Base-by-base conservation (phyloP, 2,797 vertebrate genomes). In the Semotilus atromaculatus region DNA sequence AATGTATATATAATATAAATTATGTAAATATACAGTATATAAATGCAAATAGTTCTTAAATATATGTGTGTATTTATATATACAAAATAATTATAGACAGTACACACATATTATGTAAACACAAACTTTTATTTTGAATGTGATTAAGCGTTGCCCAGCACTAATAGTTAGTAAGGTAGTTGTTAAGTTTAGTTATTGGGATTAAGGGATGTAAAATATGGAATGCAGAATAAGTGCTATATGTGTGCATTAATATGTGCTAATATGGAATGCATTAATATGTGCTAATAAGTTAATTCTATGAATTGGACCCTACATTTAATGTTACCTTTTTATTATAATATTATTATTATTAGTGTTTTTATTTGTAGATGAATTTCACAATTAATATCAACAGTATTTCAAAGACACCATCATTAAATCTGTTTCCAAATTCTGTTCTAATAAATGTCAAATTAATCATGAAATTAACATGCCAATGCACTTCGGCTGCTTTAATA, bases 401-500 rank as follows among this genome's bases (percentile, higher is more conserved):
- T 53, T 53, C 34, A 60, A 76, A 76, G 36, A 60, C 23, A 26
- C 13, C 13, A 7, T 19, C 1, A 68, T 29, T 70, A 67, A 23
- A 29, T 70, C 16, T 40, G 48, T 53, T 70, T 53, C 31, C 4
- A 72, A 73, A 73, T 62, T 73, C 70, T 48, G 19, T 81, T 73
- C 38, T n/a, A 38, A 19, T 66, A 36, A 66, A 38, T 51, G 29
- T 38, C 5, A 5, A 43, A 29, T 74, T 45, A 14, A 34, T 74
- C 3, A 31, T 31, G 21, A 82, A 73, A 36, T 73, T 19, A 74
- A 82, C 70, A 66, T 66, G 71, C 23, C 71, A 66, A 9, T 75
- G 43, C 60, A 4, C 23, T 67, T 40, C 2, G 16, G 31, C 58
- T 29, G 58, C 71, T 66, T 75, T 83, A 23, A 82, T 31, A 29